Base-by-base conservation (phyloP, 2,888 invertebrate genomes). In the Trachelus iudaicus region DNA sequence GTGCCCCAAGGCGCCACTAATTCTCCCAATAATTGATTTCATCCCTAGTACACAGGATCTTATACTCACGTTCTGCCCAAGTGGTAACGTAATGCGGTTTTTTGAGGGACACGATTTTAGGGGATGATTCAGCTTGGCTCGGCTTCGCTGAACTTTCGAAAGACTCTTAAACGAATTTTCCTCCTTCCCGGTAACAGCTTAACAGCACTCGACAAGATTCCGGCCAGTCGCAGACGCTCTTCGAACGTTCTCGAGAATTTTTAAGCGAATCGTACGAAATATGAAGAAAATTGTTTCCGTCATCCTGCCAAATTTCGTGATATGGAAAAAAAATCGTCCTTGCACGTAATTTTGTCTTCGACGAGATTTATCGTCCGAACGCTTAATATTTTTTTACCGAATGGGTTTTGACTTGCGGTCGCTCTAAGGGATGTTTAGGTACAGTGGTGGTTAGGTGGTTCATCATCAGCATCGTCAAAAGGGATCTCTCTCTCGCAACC, bases 11-110 rank as follows among this genome's bases (percentile, higher is more conserved):
- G 82, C 85, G 77, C 83, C 84, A 84, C 87, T 89, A 89, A 89
- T 89, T 87, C 88, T 79, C 79, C 81, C 87, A 87, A 89, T 89
- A 88, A 89, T 89, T 85, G 87, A 87, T 87, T 87, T 86, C 85
- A 81, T 56, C 56, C 56, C 56, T 23, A 23, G 15, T 56, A 23
- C 56, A 23, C 23, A 56, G 9, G 56, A 23, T 56, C 56, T 9
- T 56, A 23, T 23, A 23, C 23, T 56, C 23, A 9, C 23, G 23
- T 56, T 6, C 56, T 23, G 56, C 23, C 56, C 56, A 2, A 56
- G 56, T 56, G 56, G 23, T 56, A 56, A 40, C 40, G 15, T 15
- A 15, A 40, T 23, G 56, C 56, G 56, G 56, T 56, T 56, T 56
- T 56, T 56, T 6, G 9, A 56, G 56, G 56, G 23, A 56, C 23